A percentile compares a stretch with the other conserved stretches of the same genome.
Evolutionary conservation across 2,113 vertebrate species (phyloP).

Genomic region (Benitochromis conjunctus): DNA sequence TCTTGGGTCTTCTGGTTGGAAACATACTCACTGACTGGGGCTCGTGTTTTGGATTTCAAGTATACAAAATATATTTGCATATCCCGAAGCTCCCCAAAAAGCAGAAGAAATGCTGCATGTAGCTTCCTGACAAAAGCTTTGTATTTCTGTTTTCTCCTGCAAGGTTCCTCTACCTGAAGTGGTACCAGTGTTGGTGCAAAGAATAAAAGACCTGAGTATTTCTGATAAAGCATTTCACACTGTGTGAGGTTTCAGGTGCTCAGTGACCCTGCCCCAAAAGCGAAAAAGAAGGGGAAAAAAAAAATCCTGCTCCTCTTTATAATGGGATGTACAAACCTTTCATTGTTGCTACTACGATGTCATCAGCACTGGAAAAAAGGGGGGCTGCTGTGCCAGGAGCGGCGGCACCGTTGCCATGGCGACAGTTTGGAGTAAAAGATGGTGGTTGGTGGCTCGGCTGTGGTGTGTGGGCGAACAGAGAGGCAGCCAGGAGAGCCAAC

Average conservation of each 20-base stretch:
- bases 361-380: slow-evolving; percentile 42
- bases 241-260: neutral
- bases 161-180: neutral
- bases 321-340: slow-evolving; percentile 20
- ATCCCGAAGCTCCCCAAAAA: neutral
- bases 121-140: neutral
- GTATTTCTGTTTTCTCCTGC: neutral
- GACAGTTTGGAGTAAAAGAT: slow-evolving; percentile 44
- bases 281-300: accelerated
- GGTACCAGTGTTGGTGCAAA: neutral
- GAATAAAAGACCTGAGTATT: neutral
- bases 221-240: neutral
- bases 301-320: neutral
- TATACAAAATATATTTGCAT: neutral
- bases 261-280: neutral
- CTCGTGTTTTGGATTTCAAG: neutral
- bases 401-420: slow-evolving; percentile 46
- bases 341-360: slow-evolving; percentile 57
- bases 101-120: neutral
- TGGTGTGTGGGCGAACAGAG: slow-evolving; percentile 35
- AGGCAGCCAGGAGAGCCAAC: slow-evolving; percentile 5
- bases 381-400: slow-evolving; percentile 40
- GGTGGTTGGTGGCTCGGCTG: slow-evolving; percentile 26
- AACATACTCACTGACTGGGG: neutral
- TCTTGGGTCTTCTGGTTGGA: neutral